Evolutionary conservation across 2,888 invertebrate species (phyloP), one percentile per base, ranked within the genome.

Genomic region (Cotesia congregata): DNA sequence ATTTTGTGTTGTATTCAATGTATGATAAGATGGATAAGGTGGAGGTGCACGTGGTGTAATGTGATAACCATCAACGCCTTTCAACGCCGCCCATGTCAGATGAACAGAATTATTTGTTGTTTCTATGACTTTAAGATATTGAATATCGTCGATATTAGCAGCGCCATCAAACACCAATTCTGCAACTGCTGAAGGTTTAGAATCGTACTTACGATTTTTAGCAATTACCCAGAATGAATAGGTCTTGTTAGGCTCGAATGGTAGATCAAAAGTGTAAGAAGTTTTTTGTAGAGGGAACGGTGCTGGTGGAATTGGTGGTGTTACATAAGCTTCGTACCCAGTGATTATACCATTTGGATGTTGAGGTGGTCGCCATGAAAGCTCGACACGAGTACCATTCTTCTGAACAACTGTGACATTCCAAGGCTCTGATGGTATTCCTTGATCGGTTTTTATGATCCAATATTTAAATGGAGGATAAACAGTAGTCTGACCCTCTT

Each of bases 181-280:
- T 5, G 90, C 90, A 1, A 93, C 90, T 15, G 91, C 90, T 0
- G 95, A 95, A 0, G 91, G 90, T 4, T 90, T 89, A 0, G 95
- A 95, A 59, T 92, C 91, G 83, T 90, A 91, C 0, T 90, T 90
- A 15, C 90, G 90, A 86, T 95, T 95, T 64, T 91, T 91, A 0
- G 95, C 95, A 5, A 92, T 91, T 5, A 95, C 94, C 93, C 94
- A 94, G 90, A 95, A 94, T 0, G 93, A 93, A 87, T 95, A 95
- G 78, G 92, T 93, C 12, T 87, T 85, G 15, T 92, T 91, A 12
- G 93, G 90, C 64, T 91, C 90, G 77, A 93, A 92, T 41, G 90
- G 90, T 3, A 92, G 91, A 59, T 91, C 90, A 80, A 94, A 90
- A 78, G 91, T 87, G 59, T 92, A 91, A 0, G 91, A 90, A 0